A percentile compares a stretch with the other conserved stretches of the same genome.
Evolutionary conservation across 53 echinoderm and acorn worm genomes (phyloP).

Genomic region (Holothuria leucospilota): DNA sequence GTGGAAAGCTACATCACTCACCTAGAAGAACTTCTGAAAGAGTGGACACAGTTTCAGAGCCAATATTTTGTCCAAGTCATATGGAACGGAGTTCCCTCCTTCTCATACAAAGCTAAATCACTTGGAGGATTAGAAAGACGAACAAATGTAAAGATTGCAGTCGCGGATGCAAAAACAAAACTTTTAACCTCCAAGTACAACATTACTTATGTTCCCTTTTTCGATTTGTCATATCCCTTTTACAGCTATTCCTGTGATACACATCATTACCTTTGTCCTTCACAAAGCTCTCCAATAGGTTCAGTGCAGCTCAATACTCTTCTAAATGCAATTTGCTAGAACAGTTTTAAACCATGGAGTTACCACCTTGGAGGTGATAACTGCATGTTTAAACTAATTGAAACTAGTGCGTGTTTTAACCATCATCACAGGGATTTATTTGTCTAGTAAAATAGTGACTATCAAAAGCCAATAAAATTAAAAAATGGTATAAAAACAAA

Average conservation of each 20-base stretch:
- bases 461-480: no score
- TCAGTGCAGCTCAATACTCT: conserved; percentile 6
- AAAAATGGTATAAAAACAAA: no score
- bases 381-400: no score
- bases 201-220: conserved; percentile 20
- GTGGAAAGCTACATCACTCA: background rate
- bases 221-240: conserved; percentile 22
- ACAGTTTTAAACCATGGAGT: no score
- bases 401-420: no score
- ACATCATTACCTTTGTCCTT: conserved; percentile 26
- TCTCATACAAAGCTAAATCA: conserved; percentile 1
- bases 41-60: background rate
- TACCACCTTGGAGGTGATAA: no score
- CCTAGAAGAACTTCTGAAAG: background rate
- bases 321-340: background rate
- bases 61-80: background rate
- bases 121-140: conserved; percentile 5
- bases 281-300: background rate
- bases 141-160: conserved; percentile 33
- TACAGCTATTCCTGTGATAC: conserved; percentile 19
- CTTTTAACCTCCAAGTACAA: background rate
- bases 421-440: no score
- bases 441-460: no score
- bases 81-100: conserved; percentile 31
- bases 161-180: conserved; percentile 8